Percentiles rank a stretch among this genome's conserved stretches.
phyloP scores from a whole-genome alignment of 2,888 invertebrate genomes.

The Netelia inedita region DNA sequence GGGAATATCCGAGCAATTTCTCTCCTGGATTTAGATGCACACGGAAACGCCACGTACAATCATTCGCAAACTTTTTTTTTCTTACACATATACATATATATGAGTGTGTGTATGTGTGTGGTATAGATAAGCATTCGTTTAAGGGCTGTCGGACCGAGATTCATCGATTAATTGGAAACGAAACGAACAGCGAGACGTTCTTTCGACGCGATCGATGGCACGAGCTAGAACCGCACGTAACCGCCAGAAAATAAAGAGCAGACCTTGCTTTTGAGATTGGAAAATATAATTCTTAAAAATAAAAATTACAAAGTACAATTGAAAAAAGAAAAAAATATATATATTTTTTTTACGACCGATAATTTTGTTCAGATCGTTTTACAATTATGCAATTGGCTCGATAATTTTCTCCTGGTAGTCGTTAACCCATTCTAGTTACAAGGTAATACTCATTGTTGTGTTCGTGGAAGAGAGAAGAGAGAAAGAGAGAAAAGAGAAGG shows the following conservation, averaged over 20 bases:
- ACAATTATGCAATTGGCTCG: not conserved
- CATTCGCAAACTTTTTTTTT: not conserved
- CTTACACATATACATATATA: not conserved
- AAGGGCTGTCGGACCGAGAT: not conserved
- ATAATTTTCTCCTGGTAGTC: conserved; percentile 3
- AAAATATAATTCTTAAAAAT: not conserved
- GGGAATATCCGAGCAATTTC: conserved; percentile 38
- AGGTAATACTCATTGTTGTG: conserved; percentile 18
- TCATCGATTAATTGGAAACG: conserved; percentile 19
- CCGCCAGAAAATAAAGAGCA: not conserved
- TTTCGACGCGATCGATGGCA: conserved; percentile 19
- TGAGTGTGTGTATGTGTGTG: not conserved
- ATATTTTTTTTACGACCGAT: not conserved
- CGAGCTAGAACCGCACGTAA: not conserved
- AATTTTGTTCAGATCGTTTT: not conserved
- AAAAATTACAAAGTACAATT: not conserved
- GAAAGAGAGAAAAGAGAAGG: conserved; percentile 27
- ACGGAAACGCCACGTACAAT: conserved; percentile 34
- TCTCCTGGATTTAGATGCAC: conserved; percentile 19
- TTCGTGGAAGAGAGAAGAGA: conserved; percentile 25
- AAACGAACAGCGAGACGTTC: not conserved
- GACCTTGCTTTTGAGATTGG: too few species aligned
- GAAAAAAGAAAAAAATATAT: not conserved
- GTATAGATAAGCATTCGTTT: not conserved
- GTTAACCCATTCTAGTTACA: conserved; percentile 33